These are phyloP conservation scores for Adoxophyes honmai DNA, from an alignment of 1,140 invertebrate species.

Conservation along the genomic window DNA sequence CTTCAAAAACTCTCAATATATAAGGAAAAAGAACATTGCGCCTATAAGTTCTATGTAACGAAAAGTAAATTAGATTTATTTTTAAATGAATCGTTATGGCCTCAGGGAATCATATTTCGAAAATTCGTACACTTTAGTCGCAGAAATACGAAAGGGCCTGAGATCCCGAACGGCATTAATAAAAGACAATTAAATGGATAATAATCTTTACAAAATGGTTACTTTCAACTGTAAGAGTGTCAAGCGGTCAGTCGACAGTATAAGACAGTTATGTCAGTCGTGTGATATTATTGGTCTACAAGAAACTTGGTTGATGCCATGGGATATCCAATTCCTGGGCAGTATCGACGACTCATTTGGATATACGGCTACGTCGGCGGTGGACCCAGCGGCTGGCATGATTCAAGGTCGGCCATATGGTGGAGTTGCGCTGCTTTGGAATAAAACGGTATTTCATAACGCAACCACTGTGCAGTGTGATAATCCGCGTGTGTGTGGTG, in stretches of 20 bases:
- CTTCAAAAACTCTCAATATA: too few relatives aligned
- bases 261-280: not conserved
- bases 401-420: not conserved
- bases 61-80: not conserved
- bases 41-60: not conserved
- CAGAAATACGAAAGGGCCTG: not conserved
- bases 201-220: not conserved
- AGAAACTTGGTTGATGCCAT: not conserved
- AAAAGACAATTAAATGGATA: not conserved
- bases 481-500: too few relatives aligned
- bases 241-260: not conserved
- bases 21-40: not conserved
- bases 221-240: not conserved
- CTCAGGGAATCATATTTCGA: not conserved
- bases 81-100: not conserved
- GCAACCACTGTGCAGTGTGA: too few relatives aligned
- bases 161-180: not conserved
- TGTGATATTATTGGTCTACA: not conserved
- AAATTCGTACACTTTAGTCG: not conserved
- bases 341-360: not conserved
- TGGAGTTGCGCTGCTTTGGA: not conserved
- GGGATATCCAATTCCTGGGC: not conserved
- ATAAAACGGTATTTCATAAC: constrained; percentile 50
- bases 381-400: not conserved
- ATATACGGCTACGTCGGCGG: not conserved